These are phyloP conservation scores for Ischnus inquisitorius DNA, from an alignment of 2,888 invertebrate genomes.

Conservation along the genomic window DNA sequence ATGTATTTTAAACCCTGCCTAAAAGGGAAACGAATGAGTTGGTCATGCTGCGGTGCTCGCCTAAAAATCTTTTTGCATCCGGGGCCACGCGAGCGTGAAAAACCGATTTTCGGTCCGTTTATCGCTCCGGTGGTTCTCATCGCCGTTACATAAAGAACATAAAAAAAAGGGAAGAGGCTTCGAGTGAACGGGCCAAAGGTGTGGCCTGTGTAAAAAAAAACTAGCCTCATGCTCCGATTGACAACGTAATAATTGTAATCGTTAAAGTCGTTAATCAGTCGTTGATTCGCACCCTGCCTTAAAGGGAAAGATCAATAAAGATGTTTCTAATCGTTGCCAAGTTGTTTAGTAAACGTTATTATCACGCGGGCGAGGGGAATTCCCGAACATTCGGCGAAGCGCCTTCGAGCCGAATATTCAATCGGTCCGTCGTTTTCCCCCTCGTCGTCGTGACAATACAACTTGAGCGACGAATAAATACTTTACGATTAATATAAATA, in stretches of 20 bases:
- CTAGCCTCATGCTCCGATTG: slow-evolving; percentile 66
- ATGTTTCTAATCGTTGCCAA: slow-evolving; percentile 72
- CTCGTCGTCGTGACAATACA: slow-evolving; percentile 6
- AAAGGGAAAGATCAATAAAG: slow-evolving; percentile 78
- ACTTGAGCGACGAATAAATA: slow-evolving; percentile 76
- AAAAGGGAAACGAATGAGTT: slow-evolving; percentile 80
- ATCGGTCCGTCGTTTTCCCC: neutral
- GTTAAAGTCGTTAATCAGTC: slow-evolving; percentile 76
- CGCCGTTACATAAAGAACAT: neutral
- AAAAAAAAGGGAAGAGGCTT: neutral
- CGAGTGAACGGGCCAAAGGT: slow-evolving; percentile 9
- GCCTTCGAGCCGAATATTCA: neutral
- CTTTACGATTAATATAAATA: slow-evolving; percentile 81
- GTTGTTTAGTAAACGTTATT: slow-evolving; percentile 21
- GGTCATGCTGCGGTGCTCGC: slow-evolving; percentile 81
- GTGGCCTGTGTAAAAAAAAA: neutral
- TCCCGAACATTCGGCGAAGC: slow-evolving; percentile 8
- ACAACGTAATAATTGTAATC: slow-evolving; percentile 76
- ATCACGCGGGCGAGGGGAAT: slow-evolving; percentile 11
- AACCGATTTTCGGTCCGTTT: slow-evolving; percentile 18
- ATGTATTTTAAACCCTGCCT: slow-evolving; percentile 75
- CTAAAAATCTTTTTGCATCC: slow-evolving; percentile 76
- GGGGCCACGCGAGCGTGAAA: slow-evolving; percentile 73
- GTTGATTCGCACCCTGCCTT: slow-evolving; percentile 80
- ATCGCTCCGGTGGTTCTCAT: slow-evolving; percentile 24